phyloP scores from a whole-genome alignment of 92 coral and sea anemone genomes.

The Anthopleura xanthogrammica region DNA sequence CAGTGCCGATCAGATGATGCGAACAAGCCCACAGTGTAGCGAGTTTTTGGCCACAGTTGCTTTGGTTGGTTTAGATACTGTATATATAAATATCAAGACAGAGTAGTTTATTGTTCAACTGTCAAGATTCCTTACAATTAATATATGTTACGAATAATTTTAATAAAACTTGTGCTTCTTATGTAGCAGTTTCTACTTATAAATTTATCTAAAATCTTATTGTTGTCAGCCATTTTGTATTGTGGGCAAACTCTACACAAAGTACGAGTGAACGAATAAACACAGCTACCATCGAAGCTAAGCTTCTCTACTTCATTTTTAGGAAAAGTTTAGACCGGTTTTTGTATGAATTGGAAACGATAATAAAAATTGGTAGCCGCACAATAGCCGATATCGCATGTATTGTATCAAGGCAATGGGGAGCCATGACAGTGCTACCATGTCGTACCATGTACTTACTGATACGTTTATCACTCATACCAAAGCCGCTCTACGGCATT shows the following conservation, averaged over 20 bases:
- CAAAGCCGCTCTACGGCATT: too few species aligned
- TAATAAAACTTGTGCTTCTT: background rate
- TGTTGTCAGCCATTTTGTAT: background rate
- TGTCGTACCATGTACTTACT: too few species aligned
- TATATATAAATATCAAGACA: background rate
- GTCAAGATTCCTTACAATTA: background rate
- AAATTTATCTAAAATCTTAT: background rate
- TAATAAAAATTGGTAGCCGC: too few species aligned
- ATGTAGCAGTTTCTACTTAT: background rate
- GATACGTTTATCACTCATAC: too few species aligned
- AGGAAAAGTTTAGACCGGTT: too few species aligned
- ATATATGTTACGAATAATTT: background rate
- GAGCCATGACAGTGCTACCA: too few species aligned
- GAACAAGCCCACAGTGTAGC: background rate
- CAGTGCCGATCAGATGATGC: background rate
- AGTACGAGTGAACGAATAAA: too few species aligned
- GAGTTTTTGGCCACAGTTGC: background rate
- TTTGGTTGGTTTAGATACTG: background rate
- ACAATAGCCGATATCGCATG: too few species aligned
- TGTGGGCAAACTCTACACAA: background rate
- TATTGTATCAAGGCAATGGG: too few species aligned
- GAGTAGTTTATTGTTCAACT: constrained; percentile 12
- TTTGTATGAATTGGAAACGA: too few species aligned
- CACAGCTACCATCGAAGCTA: too few species aligned
- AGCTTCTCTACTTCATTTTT: too few species aligned